phyloP scores from a whole-genome alignment of 2,888 invertebrate species.

The Andrena flavipes region DNA sequence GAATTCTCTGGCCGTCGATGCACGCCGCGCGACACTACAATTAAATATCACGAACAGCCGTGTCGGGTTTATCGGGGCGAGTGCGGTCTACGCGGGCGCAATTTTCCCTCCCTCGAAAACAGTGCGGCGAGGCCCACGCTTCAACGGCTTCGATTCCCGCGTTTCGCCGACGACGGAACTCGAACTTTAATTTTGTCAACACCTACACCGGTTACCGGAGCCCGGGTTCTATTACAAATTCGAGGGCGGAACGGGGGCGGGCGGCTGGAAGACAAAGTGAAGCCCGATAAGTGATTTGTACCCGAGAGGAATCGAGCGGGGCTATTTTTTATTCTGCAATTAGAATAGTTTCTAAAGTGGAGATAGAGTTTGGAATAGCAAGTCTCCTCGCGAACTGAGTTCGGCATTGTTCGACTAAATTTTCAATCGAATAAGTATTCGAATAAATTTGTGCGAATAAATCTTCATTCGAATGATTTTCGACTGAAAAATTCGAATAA shows the following conservation, averaged over 20 bases:
- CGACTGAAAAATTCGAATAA: too few species aligned
- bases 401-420: too few species aligned
- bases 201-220: not conserved
- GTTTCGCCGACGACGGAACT: not conserved
- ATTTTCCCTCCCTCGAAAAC: conserved; percentile 29
- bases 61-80: conserved; percentile 45
- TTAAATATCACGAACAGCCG: conserved; percentile 58
- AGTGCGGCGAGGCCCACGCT: conserved; percentile 3
- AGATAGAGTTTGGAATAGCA: too few species aligned
- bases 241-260: not conserved
- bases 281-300: not conserved
- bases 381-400: too few species aligned
- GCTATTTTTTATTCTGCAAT: not conserved
- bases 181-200: not conserved
- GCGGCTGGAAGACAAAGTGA: not conserved
- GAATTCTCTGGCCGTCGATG: conserved; percentile 42
- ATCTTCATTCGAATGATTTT: too few species aligned
- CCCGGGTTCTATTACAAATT: not conserved
- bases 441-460: too few species aligned
- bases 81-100: conserved; percentile 39
- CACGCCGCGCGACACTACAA: conserved; percentile 39
- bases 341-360: not conserved
- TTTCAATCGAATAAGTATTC: too few species aligned
- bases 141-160: not conserved
- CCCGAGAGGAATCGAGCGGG: not conserved